Evolutionary conservation across 1,140 invertebrate species (phyloP), one percentile per base, ranked within the genome.

Genomic region (Hylyphantes graminicola): DNA sequence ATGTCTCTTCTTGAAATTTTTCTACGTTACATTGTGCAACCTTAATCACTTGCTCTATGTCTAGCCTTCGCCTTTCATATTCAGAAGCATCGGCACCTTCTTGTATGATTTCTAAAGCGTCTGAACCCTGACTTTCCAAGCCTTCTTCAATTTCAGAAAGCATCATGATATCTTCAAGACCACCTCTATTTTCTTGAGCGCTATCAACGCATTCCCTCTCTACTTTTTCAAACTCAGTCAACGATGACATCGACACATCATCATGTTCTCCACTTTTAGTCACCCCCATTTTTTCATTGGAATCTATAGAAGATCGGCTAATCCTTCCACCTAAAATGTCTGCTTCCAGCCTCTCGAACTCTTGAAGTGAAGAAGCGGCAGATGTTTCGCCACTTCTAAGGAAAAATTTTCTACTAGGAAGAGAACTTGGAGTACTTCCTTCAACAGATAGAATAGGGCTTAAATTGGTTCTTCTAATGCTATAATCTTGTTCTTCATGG

Each of bases 171-270:
- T 90, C 89, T 89, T 97, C 96, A 88, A 96, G 93, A 87, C 95
- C 94, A 0, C 94, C 95, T 73, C 68, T 81, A n/a, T 48, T 70
- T 19, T 19, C 48, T 10, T 21, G 91, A 85, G 95, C 93, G 0
- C 93, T 94, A 61, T 72, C 68, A 13, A 54, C 35, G 88, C 96
- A 96, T 0, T 95, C 93, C 87, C 93, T 93, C 90, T 98, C 97
- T 7, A 98, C 89, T 77, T 94, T 93, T 91, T 98, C 96, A 91
- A 98, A 98, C 89, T 98, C 97, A 90, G 97, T 96, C 84, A 98
- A 91, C 11, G 96, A 86, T 80, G 94, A 96, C 88, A 97, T 93
- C 0, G 96, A 98, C 35, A 96, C 91, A 89, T 96, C 95, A 89
- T 98, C 96, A 89, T 97, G 96, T 7, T 94, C 93, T 75, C 93